Evolutionary conservation across 2,113 vertebrate genomes (phyloP).

Genomic region (Forbesichthys papilliferus): DNA sequence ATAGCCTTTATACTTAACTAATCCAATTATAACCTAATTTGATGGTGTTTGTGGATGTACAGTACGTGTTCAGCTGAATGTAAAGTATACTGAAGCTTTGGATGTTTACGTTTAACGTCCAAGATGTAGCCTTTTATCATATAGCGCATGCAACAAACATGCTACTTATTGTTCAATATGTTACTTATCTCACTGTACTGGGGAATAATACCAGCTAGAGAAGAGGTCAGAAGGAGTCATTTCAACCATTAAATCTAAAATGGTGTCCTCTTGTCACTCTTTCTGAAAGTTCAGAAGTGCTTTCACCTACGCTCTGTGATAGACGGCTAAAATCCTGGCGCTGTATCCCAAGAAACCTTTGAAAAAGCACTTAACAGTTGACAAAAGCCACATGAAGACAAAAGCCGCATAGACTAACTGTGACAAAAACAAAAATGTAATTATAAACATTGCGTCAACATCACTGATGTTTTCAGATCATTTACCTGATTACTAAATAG

Average conservation of each 20-base stretch:
- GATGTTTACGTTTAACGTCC: neutral
- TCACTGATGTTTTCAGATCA: no score
- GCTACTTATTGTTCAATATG: no score
- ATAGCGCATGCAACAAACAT: neutral
- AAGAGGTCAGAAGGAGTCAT: constrained; percentile 27
- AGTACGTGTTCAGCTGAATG: neutral
- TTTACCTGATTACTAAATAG: no score
- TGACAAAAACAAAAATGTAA: no score
- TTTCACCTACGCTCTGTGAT: no score
- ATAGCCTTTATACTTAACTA: neutral
- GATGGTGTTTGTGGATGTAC: neutral
- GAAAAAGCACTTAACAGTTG: constrained; percentile 39
- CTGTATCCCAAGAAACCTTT: constrained; percentile 5
- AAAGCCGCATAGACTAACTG: neutral
- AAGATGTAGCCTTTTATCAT: neutral
- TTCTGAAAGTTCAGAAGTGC: no score
- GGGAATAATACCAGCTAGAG: neutral
- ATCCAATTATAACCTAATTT: neutral
- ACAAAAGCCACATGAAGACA: constrained; percentile 47
- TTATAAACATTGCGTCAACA: neutral
- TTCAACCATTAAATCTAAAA: constrained; percentile 35
- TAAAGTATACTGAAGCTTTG: neutral
- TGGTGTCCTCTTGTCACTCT: neutral
- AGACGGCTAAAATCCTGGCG: no score
- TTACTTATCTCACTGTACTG: neutral